phyloP scores from a whole-genome alignment of 1,140 invertebrate genomes.

The Drosophila kohkoa region DNA sequence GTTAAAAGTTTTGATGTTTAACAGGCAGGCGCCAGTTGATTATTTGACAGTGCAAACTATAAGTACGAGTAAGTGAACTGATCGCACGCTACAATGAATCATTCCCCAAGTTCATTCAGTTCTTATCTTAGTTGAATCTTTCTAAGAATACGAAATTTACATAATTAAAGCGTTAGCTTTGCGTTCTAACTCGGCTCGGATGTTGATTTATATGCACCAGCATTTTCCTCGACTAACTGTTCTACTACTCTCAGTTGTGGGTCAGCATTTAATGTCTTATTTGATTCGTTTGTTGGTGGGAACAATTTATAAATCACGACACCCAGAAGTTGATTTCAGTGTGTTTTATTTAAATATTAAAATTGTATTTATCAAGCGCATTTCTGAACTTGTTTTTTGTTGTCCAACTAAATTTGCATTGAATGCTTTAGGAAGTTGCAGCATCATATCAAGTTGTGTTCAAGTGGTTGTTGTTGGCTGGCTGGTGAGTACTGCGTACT shows the following conservation, averaged over 20 bases:
- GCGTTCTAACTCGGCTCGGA: not conserved
- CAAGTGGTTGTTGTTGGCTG: not conserved
- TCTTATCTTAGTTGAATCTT: not conserved
- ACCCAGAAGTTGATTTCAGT: too few relatives aligned
- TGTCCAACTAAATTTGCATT: not conserved
- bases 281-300: not conserved
- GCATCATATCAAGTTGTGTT: not conserved
- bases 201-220: constrained; percentile 22
- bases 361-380: not conserved
- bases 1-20: constrained; percentile 15
- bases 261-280: not conserved
- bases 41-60: constrained; percentile 8
- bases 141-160: constrained; percentile 2
- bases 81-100: not conserved
- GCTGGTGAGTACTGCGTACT: not conserved
- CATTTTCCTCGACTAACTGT: not conserved
- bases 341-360: not conserved
- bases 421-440: constrained; percentile 1
- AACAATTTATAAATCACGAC: not conserved
- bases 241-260: not conserved
- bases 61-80: constrained; percentile 23
- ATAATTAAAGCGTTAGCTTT: not conserved
- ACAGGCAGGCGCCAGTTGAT: constrained; percentile 33
- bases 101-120: not conserved
- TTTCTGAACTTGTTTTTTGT: not conserved